These are phyloP conservation scores for Scrobipalpa costella DNA, from an alignment of 2,888 invertebrate species.

Conservation along the genomic window DNA sequence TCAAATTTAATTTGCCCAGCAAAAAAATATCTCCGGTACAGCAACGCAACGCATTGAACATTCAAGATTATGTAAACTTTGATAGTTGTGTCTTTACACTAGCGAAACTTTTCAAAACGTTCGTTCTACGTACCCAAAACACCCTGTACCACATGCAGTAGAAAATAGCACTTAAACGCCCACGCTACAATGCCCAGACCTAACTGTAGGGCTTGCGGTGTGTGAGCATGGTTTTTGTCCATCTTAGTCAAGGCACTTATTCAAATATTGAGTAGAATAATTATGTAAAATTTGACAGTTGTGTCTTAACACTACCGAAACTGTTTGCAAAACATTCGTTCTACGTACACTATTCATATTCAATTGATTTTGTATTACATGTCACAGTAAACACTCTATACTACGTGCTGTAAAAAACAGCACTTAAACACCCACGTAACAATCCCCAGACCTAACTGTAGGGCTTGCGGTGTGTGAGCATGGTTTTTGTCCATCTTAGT, in stretches of 20 bases:
- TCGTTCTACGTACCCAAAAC: background rate
- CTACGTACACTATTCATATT: too few species aligned
- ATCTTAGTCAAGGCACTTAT: too few species aligned
- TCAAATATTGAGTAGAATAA: too few species aligned
- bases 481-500: slow-evolving; percentile 2
- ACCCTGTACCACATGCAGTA: background rate
- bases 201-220: slow-evolving; percentile 20
- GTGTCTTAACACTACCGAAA: too few species aligned
- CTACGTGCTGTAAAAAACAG: background rate
- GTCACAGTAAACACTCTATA: background rate
- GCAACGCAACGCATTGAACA: too few species aligned
- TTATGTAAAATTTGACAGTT: too few species aligned
- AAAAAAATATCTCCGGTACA: too few species aligned
- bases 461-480: slow-evolving; percentile 11
- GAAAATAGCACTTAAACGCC: slow-evolving; percentile 16
- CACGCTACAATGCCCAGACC: slow-evolving; percentile 10
- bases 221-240: background rate
- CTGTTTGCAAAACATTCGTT: background rate
- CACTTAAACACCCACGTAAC: slow-evolving; percentile 15
- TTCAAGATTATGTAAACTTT: too few species aligned
- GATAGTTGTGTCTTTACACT: too few species aligned
- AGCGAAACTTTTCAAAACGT: background rate
- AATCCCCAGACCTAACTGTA: slow-evolving; percentile 13
- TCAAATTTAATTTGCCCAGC: too few species aligned
- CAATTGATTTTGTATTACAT: too few species aligned